Percentiles rank a stretch among this genome's conserved stretches.
These are phyloP conservation scores for Caenorhabditis briggsae DNA, from an alignment of 1,140 invertebrate species.

Conservation along the genomic window DNA sequence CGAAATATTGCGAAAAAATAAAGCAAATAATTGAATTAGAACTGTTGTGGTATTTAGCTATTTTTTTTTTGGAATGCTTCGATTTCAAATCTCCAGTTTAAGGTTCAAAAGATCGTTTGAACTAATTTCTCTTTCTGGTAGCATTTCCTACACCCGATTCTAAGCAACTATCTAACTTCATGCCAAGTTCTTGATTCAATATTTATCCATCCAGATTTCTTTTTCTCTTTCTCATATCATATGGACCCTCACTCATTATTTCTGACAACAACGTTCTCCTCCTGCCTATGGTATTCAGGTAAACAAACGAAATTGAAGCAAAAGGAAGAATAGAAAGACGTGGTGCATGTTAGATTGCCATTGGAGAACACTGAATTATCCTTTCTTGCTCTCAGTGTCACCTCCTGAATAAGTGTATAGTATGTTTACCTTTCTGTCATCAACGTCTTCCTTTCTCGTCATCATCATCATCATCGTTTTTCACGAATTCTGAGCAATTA, in stretches of 20 bases:
- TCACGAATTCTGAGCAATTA: slow-evolving; percentile 49
- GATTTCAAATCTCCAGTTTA: no score
- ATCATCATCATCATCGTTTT: neutral
- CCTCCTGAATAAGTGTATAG: slow-evolving; percentile 39
- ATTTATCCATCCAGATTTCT: neutral
- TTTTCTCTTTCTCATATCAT: neutral
- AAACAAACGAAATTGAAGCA: neutral
- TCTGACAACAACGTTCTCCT: no score
- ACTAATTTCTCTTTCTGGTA: no score
- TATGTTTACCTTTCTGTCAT: slow-evolving; percentile 49
- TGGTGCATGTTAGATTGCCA: slow-evolving; percentile 34
- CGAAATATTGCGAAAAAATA: no score
- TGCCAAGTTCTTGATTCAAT: no score
- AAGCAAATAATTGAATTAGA: no score
- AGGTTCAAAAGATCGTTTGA: no score
- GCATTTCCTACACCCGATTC: no score
- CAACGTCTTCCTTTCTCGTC: neutral
- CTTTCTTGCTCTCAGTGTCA: neutral
- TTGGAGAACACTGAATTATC: slow-evolving; percentile 19
- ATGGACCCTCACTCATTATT: neutral
- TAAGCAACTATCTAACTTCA: no score
- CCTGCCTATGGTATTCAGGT: neutral
- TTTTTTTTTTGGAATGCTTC: no score
- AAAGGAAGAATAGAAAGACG: neutral
- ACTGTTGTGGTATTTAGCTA: no score